Base-by-base conservation (phyloP, 2,113 vertebrate genomes). In the Podiceps cristatus region DNA sequence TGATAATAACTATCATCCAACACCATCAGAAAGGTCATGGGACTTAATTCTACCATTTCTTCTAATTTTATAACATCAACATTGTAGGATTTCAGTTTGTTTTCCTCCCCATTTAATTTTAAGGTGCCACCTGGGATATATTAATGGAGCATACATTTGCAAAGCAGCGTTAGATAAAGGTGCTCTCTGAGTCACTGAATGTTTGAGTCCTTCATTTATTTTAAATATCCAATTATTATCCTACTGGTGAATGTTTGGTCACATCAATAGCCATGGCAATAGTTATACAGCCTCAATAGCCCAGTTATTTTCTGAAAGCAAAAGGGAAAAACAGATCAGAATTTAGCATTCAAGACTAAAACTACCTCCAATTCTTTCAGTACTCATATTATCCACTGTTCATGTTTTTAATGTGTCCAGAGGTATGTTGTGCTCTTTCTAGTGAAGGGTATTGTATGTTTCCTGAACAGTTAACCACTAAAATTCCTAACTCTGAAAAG, bases 91-190 rank as follows among this genome's bases (percentile, higher is more conserved):
- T 92, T 72, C 67, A 47, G 64, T 60, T 84, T 90, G 35, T 62
- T 81, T 92, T 83, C 27, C 40, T 83, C 62, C 35, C 35, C 37
- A 84, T 73, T 93, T 76, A 22, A 35, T 53, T 90, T 69, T 90
- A 75, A 85, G 47, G 27, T 87, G 58, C 6, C 90, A 45, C 27
- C 20, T 50, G 60, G 66, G 67, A 82, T 82, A 40, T 58, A 84
- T 68, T 85, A 93, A 66, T 47, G 24, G 16, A 90, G 24, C 29
- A 80, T 20, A 49, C 8, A 56, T 78, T 77, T 78, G 50, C 33
- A 84, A 83, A 91, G 47, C 27, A 80, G 37, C 13, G 4, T 64
- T 52, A 80, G 44, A 64, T 44, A 68, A 77, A 78, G 68, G 24
- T 69, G 23, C 18, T 86, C 18, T 67, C 64, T 86, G 49, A 91